These are phyloP conservation scores for Helostoma temminkii DNA, from an alignment of 2,797 vertebrate species.

Conservation along the genomic window DNA sequence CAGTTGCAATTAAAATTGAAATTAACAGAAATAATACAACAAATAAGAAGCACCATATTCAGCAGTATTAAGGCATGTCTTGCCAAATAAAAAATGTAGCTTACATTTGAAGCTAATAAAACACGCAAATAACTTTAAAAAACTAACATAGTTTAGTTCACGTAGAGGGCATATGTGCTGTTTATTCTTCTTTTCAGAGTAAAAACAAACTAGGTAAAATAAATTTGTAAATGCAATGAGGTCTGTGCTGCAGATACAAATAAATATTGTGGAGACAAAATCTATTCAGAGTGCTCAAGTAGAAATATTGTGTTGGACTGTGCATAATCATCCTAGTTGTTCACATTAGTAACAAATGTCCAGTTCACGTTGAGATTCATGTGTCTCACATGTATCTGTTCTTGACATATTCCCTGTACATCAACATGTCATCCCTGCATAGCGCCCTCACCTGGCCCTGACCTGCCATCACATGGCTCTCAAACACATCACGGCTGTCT, in stretches of 20 bases:
- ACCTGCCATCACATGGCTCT: slow-evolving; percentile 88
- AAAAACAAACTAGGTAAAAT: not conserved
- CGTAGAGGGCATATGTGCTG: not conserved
- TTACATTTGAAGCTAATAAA: slow-evolving; percentile 27
- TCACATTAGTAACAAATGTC: not conserved
- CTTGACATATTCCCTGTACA: slow-evolving; percentile 87
- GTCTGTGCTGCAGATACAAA: not conserved
- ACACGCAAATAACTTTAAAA: not conserved
- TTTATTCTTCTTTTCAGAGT: not conserved
- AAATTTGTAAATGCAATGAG: not conserved
- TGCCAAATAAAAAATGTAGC: not conserved
- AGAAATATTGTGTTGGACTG: not conserved
- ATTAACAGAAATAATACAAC: not conserved
- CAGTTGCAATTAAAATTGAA: slow-evolving; percentile 34
- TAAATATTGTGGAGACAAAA: not conserved
- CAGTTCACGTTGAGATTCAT: not conserved
- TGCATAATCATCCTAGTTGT: not conserved
- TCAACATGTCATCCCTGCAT: slow-evolving; percentile 88
- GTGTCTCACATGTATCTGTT: slow-evolving; percentile 77
- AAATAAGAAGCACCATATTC: slow-evolving; percentile 27
- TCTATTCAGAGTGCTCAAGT: not conserved
- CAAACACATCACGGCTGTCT: slow-evolving; percentile 89
- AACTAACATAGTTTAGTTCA: not conserved
- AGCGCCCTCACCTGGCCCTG: slow-evolving; percentile 87
- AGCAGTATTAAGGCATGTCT: not conserved